Evolutionary conservation across 1,140 invertebrate species (phyloP), one percentile per base, ranked within the genome.

Genomic region (Drosophila insularis): DNA sequence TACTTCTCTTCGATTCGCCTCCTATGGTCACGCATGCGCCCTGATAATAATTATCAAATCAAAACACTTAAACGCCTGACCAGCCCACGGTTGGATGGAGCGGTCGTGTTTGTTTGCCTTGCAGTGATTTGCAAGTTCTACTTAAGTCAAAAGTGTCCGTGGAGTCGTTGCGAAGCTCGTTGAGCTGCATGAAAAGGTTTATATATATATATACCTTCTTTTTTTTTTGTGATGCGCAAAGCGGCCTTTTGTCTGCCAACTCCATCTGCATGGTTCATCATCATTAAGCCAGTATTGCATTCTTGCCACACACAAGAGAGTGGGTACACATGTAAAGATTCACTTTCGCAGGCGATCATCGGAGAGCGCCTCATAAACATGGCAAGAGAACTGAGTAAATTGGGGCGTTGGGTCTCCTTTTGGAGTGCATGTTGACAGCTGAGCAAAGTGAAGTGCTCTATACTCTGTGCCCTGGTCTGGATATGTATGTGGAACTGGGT

Each of bases 1-100:
- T 27, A 27, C 27, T 27, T 43, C 32, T 10, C 55, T 31, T 54
- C 21, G 17, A 35, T 37, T 37, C 8, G 17, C 31, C 58, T 64
- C 65, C 78, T 70, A 70, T 78, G 76, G 81, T 84, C 89, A 90
- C 89, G 84, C 89, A 90, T 85, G 85, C 81, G 62, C 69, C 67
- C 85, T 87, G 85, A 90, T 89, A 91, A 85, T 91, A 91, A 90
- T 91, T 91, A 91, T 91, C 89, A 91, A 91, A 91, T 90, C 89
- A 91, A 89, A 91, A 86, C 89, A 86, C 79, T 86, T 90, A 89
- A 91, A 89, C 81, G 81, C 76, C 77, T 71, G 89, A 66, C 81
- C 85, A 74, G 74, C 89, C 82, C 85, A 90, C 71, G 60, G 27
- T 27, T 21, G n/a, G 35, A 17, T 53, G 65, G 59, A 35, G 32